Evolutionary conservation across 2,797 vertebrate species (phyloP), one percentile per base, ranked within the genome.

Genomic region (Xiphophorus birchmanni): DNA sequence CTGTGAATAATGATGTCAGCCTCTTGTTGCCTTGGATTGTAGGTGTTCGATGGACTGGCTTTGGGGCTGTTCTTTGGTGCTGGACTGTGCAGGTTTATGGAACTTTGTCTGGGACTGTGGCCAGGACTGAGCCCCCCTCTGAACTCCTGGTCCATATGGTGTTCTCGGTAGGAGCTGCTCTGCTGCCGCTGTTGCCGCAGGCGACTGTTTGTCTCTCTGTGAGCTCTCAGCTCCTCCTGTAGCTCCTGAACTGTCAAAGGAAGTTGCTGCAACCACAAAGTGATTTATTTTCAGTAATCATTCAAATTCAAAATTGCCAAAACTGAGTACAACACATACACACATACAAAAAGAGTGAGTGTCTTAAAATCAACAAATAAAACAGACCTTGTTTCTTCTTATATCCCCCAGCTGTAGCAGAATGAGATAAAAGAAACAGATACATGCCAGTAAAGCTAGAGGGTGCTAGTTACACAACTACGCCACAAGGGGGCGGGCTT

Each of bases 171-270:
- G 75, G 84, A 86, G 88, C 89, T 92, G 29, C 91, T 90, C 95
- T 97, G 83, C 90, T 97, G 97, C 90, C 98, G 97, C 56, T 97
- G 83, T 91, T 97, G 97, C 90, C 98, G 97, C 54, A 97, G 93
- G 73, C 97, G 97, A 82, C 96, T 97, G 88, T 98, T 99, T 92
- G 97, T 97, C 93, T 99, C 97, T 90, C 97, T 96, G 94, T 99
- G 98, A 69, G 97, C 97, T 83, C 96, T 94, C 79, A 98, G 96
- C 80, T 99, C 98, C 90, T 99, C 98, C 86, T 98, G 98, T 82
- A 98, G 96, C 75, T 98, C 97, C 90, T 98, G 97, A 91, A 99
- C 98, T 73, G 97, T 97, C 94, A 99, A 78, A 56, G 98, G 98
- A 89, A 98, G 95, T 84, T 98, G 97, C 96, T 97, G 73, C 2